Percentiles rank a stretch among this genome's conserved stretches.
phyloP scores from a whole-genome alignment of 2,888 invertebrate genomes.

The Stenurella melanura region DNA sequence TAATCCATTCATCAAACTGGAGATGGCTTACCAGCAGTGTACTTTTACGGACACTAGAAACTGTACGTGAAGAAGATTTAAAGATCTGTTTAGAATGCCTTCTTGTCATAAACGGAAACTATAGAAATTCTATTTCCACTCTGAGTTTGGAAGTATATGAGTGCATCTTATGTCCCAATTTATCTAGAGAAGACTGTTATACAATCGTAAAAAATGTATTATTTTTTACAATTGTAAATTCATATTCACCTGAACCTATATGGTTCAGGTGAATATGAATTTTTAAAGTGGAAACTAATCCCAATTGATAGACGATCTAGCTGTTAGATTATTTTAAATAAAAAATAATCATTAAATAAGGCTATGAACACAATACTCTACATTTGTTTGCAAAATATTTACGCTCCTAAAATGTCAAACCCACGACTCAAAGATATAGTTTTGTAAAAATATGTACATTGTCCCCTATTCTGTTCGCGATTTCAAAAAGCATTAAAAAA shows the following conservation, averaged over 20 bases:
- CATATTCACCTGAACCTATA: too few species aligned
- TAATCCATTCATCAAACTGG: slow-evolving; percentile 27
- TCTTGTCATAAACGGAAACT: neutral
- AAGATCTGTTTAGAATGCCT: neutral
- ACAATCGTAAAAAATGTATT: slow-evolving; percentile 55
- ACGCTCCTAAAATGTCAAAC: too few species aligned
- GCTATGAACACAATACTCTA: slow-evolving; percentile 43
- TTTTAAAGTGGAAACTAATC: slow-evolving; percentile 50
- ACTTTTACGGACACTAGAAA: neutral
- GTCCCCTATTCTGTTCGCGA: too few species aligned
- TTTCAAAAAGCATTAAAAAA: too few species aligned
- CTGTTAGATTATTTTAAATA: slow-evolving; percentile 61
- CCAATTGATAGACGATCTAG: slow-evolving; percentile 56
- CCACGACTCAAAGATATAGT: too few species aligned
- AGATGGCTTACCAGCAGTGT: slow-evolving; percentile 4
- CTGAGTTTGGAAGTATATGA: slow-evolving; percentile 12
- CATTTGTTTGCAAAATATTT: slow-evolving; percentile 62
- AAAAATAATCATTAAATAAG: slow-evolving; percentile 50
- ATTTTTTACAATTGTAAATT: too few species aligned
- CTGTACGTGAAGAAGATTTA: neutral
- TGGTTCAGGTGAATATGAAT: slow-evolving; percentile 54
- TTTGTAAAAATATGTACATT: too few species aligned
- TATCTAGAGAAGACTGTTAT: slow-evolving; percentile 60
- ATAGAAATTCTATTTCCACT: neutral
- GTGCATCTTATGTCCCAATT: slow-evolving; percentile 32